A percentile compares a stretch with the other conserved stretches of the same genome.
These are phyloP conservation scores for roundworm (Caenorhabditis elegans) DNA, from an alignment of 1,140 invertebrate species.

Conservation along the genomic window DNA sequence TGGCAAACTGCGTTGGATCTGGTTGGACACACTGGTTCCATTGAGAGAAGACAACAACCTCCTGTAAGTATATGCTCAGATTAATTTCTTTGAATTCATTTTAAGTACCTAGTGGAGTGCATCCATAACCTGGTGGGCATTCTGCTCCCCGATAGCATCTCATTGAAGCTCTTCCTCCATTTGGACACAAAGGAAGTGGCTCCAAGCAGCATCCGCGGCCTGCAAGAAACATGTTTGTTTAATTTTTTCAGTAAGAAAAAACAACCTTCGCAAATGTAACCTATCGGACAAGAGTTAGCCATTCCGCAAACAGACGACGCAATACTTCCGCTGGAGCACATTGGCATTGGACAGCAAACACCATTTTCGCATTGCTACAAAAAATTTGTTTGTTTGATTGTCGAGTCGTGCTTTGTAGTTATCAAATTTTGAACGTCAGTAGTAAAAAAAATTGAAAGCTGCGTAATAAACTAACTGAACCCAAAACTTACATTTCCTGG, in stretches of 20 bases:
- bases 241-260: not conserved
- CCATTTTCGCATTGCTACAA: conserved; percentile 56
- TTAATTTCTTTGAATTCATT: too few relatives aligned
- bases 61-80: conserved; percentile 19
- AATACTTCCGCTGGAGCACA: conserved; percentile 52
- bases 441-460: too few relatives aligned
- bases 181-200: conserved; percentile 57
- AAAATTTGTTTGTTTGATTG: not conserved
- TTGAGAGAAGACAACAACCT: conserved; percentile 58
- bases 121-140: conserved; percentile 61
- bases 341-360: conserved; percentile 58
- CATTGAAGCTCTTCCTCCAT: conserved; percentile 55
- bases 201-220: conserved; percentile 58
- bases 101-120: conserved; percentile 47
- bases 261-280: conserved; percentile 56
- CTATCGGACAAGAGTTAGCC: conserved; percentile 56
- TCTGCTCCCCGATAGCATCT: conserved; percentile 54
- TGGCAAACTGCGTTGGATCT: conserved; percentile 56
- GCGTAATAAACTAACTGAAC: too few relatives aligned
- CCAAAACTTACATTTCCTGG: conserved; percentile 43
- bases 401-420: not conserved
- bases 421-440: too few relatives aligned
- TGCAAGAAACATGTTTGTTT: conserved; percentile 8
- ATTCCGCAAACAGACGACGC: conserved; percentile 55
- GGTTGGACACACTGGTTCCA: conserved; percentile 53